Conservation (phyloP, 2,113 vertebrate species). For the Litocranius walleri region DNA sequence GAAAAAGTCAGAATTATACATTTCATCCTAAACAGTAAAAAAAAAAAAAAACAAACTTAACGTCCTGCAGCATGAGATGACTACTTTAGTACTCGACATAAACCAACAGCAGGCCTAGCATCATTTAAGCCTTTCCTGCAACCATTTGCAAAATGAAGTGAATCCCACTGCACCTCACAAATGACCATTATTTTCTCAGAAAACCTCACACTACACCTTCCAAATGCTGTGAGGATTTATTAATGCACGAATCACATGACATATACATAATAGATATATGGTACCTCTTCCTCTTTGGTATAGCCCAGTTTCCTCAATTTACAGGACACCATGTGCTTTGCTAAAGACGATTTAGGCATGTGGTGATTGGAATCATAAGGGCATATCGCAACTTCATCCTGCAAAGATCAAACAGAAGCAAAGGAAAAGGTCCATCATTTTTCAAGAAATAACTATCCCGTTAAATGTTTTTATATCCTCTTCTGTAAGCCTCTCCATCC, state of each 20-base stretch:
- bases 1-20: constrained; percentile 85
- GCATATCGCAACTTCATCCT: constrained; percentile 85
- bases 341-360: constrained; percentile 85
- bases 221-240: neutral
- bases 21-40: constrained; percentile 81
- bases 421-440: neutral
- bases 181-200: neutral
- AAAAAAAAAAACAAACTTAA: neutral
- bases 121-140: neutral
- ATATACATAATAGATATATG: neutral
- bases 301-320: constrained; percentile 86
- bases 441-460: constrained; percentile 19
- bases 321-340: constrained; percentile 87
- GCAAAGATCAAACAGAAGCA: constrained; percentile 30
- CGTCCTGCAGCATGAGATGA: neutral
- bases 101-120: neutral
- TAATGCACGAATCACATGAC: neutral
- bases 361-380: constrained; percentile 88
- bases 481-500: neutral
- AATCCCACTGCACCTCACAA: neutral
- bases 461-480: neutral
- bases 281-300: constrained; percentile 88
- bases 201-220: neutral
- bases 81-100: neutral
- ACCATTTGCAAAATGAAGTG: neutral